Evolutionary conservation across 1,140 invertebrate species (phyloP).

Genomic region (Drosophila pseudoananassae): DNA sequence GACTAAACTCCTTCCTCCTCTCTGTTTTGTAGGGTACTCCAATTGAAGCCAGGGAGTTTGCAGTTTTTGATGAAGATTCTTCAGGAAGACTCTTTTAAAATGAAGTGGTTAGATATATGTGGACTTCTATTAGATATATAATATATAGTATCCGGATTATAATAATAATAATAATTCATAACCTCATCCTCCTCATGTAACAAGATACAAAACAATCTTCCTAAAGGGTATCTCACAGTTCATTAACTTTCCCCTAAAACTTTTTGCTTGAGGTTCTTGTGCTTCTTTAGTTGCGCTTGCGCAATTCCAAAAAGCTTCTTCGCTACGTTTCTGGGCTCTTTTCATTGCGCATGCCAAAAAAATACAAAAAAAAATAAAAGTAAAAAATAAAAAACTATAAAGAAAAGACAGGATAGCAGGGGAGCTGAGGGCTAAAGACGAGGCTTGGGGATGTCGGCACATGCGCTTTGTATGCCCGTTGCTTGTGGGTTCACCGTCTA

Average conservation of each 20-base stretch:
- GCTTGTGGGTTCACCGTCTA: constrained; percentile 22
- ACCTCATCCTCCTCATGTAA: neutral
- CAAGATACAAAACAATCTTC: neutral
- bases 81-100: neutral
- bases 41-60: neutral
- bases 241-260: neutral
- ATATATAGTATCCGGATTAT: neutral
- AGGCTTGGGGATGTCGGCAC: constrained; percentile 49
- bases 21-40: neutral
- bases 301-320: constrained; percentile 62
- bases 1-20: constrained; percentile 8
- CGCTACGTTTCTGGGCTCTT: constrained; percentile 35
- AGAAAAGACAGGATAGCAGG: constrained; percentile 3
- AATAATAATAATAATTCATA: neutral
- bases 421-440: neutral
- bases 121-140: too few species aligned
- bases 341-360: constrained; percentile 67
- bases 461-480: constrained; percentile 64
- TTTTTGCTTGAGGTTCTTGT: constrained; percentile 1
- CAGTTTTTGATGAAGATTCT: neutral
- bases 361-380: constrained; percentile 1
- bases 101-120: neutral
- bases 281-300: constrained; percentile 57
- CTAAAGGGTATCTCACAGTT: constrained; percentile 10
- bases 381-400: constrained; percentile 29